Conservation (phyloP, 2,888 invertebrate genomes). For the Trypoxylon attenuatum region DNA sequence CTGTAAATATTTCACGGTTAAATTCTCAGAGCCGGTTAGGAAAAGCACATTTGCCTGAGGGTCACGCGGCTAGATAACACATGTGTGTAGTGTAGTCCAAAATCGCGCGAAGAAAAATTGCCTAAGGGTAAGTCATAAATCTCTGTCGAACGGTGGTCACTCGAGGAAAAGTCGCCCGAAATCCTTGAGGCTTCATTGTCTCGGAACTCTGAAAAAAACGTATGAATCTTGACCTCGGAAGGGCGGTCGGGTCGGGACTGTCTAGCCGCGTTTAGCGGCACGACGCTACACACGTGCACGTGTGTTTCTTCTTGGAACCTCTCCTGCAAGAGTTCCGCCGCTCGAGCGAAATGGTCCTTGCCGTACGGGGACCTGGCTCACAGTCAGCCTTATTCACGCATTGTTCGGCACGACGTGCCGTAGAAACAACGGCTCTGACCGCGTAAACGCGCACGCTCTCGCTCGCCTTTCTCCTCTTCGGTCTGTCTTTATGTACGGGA, state of each 20-base stretch:
- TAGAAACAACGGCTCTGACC: conserved; percentile 13
- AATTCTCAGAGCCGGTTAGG: background rate
- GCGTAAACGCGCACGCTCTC: conserved; percentile 10
- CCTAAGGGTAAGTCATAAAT: conserved; percentile 31
- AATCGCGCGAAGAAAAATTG: conserved; percentile 18
- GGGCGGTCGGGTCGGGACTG: conserved; percentile 3
- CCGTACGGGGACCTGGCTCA: too few species aligned
- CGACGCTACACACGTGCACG: conserved; percentile 4
- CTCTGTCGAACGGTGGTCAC: conserved; percentile 2
- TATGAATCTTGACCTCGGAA: conserved; percentile 16
- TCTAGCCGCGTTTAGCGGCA: conserved; percentile 23
- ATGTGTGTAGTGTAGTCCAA: conserved; percentile 2
- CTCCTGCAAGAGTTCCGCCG: conserved; percentile 1
- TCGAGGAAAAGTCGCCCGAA: conserved; percentile 14
- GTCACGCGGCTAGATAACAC: background rate
- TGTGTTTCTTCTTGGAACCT: conserved; percentile 38
- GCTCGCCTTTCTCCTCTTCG: background rate
- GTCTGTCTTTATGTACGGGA: background rate
- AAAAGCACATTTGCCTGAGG: background rate
- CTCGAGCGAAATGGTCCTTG: conserved; percentile 1
- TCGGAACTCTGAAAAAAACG: conserved; percentile 19
- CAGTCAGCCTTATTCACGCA: conserved; percentile 30
- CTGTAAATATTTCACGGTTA: background rate
- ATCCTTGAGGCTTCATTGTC: conserved; percentile 26
- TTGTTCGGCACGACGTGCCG: conserved; percentile 19